phyloP scores from a whole-genome alignment of 2,113 vertebrate species.

The Oceanodroma tethys region DNA sequence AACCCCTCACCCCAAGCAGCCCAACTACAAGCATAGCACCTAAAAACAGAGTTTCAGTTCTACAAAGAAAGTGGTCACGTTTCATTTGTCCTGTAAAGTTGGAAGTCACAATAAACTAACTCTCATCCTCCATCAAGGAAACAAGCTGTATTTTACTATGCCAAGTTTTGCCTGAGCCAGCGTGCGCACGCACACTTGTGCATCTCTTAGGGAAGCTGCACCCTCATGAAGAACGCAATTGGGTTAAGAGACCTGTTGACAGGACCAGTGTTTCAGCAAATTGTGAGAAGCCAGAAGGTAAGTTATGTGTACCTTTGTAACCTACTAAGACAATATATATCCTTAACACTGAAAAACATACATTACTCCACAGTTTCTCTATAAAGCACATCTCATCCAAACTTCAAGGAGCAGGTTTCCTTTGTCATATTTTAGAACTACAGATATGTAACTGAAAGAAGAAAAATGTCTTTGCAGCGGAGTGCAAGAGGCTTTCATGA shows the following conservation, averaged over 20 bases:
- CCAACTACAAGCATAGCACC: neutral
- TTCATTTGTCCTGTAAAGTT: neutral
- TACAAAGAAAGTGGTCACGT: neutral
- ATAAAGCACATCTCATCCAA: neutral
- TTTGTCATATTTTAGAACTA: neutral
- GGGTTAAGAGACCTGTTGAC: neutral
- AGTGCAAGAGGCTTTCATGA: neutral
- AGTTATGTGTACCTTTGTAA: neutral
- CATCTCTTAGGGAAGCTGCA: neutral
- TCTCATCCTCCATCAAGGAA: neutral
- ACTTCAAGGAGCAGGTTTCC: neutral
- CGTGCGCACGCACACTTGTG: rapidly evolving
- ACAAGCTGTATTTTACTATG: neutral
- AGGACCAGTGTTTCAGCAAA: neutral
- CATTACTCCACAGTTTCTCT: neutral
- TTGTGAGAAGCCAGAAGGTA: neutral
- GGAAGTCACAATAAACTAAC: neutral
- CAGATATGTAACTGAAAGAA: neutral
- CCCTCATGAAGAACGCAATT: neutral
- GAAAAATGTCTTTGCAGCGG: neutral
- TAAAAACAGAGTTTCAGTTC: neutral
- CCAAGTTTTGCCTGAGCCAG: neutral
- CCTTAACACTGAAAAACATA: neutral
- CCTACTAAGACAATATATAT: neutral
- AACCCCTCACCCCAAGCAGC: neutral